Conservation (phyloP, 2,113 vertebrate genomes). For the Sinocyclocheilus anophthalmus region DNA sequence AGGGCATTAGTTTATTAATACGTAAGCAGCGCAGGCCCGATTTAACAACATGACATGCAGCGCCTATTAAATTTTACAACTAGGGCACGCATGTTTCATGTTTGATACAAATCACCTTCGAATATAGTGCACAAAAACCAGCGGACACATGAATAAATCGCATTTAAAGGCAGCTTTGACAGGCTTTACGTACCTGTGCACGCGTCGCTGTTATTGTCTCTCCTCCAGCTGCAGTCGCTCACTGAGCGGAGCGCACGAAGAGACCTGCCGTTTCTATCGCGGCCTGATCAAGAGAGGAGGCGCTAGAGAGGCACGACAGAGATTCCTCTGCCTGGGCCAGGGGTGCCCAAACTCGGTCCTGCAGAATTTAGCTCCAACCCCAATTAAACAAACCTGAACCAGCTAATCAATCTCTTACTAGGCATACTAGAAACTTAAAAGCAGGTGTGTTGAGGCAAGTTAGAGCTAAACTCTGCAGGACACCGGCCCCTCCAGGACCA, state of each 20-base stretch:
- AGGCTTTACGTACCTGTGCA: slow-evolving; percentile 72
- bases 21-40: slow-evolving; percentile 64
- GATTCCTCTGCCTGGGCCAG: too few species aligned
- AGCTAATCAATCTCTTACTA: too few species aligned
- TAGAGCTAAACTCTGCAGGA: too few species aligned
- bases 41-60: slow-evolving; percentile 57
- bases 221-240: slow-evolving; percentile 75
- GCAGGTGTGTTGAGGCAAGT: too few species aligned
- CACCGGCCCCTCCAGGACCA: too few species aligned
- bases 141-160: neutral
- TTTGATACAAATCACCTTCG: neutral
- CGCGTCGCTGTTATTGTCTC: slow-evolving; percentile 74
- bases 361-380: too few species aligned
- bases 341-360: too few species aligned
- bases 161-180: neutral
- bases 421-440: too few species aligned
- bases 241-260: slow-evolving; percentile 67
- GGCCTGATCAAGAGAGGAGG: slow-evolving; percentile 60
- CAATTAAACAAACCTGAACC: too few species aligned
- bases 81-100: slow-evolving; percentile 27
- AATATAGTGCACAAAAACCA: neutral
- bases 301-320: slow-evolving; percentile 59
- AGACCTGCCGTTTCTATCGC: slow-evolving; percentile 55
- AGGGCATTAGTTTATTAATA: slow-evolving; percentile 45
- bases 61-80: slow-evolving; percentile 61